Base-by-base conservation (phyloP, 2,113 vertebrate species). In the Esox niger region DNA sequence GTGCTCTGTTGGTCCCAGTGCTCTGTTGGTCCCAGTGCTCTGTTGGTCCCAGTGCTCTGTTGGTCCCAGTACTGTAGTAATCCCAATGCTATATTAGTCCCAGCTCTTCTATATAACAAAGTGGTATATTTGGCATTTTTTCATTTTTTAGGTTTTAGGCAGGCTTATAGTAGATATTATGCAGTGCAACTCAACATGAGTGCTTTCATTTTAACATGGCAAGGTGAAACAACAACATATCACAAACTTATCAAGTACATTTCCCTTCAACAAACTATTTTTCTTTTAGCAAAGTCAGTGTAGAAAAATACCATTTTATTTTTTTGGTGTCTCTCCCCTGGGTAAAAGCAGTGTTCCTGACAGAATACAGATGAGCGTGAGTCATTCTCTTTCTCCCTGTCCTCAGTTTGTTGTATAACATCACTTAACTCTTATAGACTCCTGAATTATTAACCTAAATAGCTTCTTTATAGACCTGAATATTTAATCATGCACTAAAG, bases 381-480 rank as follows among this genome's bases (percentile, higher is more conserved):
- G 62, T 69, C 52, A 49, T 11, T 67, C 9, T 9, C 43, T 31
- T 38, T 49, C 58, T 54, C 47, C n/a, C 27, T 46, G 11, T 68
- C 71, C 38, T 43, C 57, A 62, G 0, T 64, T 64, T 75, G 61
- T 83, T 86, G 80, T 76, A 69, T 78, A 83, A 84, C 83, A 84
- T 87, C 78, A 71, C 82, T 87, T 87, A 74, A 79, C 73, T 86
- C 76, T 80, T 80, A 84, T 68, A 71, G 76, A 76, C 66, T n/a
- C 3, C 17, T 90, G 25, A 88, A 89, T 89, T 82, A 89, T 89
- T 86, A 49, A 90, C 61, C 61, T 47, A 59, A 69, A 75, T 77
- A 63, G 58, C 67, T 70, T 73, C 80, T 86, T 82, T 79, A 76
- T 73, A 61, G 76, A 82, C 68, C 69, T 87, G 55, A 86, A 90